phyloP scores from a whole-genome alignment of 2,797 vertebrate genomes.

The Sitta carolinensis region DNA sequence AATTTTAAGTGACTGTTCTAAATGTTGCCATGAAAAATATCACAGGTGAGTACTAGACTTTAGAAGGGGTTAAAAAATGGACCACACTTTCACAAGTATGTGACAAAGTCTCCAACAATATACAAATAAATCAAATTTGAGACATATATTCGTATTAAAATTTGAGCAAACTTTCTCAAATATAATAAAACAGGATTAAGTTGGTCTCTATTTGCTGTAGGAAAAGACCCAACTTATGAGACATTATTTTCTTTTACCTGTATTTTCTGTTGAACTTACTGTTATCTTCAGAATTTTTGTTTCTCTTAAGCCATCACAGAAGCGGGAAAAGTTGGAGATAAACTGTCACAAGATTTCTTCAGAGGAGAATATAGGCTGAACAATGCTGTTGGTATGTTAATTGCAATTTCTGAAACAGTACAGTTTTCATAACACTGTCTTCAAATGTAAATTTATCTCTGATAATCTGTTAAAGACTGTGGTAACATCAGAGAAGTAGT shows the following conservation, averaged over 20 bases:
- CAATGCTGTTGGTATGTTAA: conserved; percentile 83
- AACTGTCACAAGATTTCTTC: conserved; percentile 83
- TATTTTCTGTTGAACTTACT: neutral
- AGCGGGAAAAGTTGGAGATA: conserved; percentile 76
- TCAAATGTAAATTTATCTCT: neutral
- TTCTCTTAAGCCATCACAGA: conserved; percentile 80
- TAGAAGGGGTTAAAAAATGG: neutral
- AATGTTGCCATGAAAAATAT: neutral
- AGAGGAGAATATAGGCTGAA: conserved; percentile 90
- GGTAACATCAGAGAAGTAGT: neutral
- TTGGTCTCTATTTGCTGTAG: neutral
- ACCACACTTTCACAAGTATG: neutral
- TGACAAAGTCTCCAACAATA: neutral
- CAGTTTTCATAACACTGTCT: neutral
- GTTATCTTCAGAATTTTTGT: neutral
- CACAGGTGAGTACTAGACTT: neutral
- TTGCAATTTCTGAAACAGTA: neutral
- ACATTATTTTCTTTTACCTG: neutral
- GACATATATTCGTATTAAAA: neutral
- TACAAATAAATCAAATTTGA: neutral
- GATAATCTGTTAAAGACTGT: neutral
- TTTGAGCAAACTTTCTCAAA: neutral
- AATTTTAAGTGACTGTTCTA: neutral
- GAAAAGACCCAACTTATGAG: neutral
- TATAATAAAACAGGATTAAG: neutral